phyloP scores from a whole-genome alignment of 2,113 vertebrate species.

The Falcunculus frontatus region DNA sequence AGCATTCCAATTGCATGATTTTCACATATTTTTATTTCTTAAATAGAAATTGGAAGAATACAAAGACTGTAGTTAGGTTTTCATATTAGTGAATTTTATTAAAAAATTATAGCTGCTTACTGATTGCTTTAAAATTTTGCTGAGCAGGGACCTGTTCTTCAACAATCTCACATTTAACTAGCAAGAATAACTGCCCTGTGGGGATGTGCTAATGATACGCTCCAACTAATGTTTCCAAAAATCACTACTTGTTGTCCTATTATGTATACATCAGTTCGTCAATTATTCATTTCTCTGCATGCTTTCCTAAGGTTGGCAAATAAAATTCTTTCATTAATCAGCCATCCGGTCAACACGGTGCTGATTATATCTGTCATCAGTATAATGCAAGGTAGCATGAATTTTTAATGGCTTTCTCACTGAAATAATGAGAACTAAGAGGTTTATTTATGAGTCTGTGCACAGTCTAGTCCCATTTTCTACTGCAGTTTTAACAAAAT shows the following conservation, averaged over 20 bases:
- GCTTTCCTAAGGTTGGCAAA: slow-evolving; percentile 37
- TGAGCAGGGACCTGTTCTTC: neutral
- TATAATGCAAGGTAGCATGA: slow-evolving; percentile 51
- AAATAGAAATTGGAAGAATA: neutral
- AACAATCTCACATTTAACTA: neutral
- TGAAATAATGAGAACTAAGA: slow-evolving; percentile 60
- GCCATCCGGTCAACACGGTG: slow-evolving; percentile 35
- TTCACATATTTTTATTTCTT: neutral
- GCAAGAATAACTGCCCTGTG: slow-evolving; percentile 18
- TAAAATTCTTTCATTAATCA: slow-evolving; percentile 61
- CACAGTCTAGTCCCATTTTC: neutral
- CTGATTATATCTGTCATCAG: slow-evolving; percentile 50
- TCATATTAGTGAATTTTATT: neutral
- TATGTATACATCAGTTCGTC: slow-evolving; percentile 30
- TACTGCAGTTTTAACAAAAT: neutral
- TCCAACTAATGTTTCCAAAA: slow-evolving; percentile 49
- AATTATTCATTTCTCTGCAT: slow-evolving; percentile 59
- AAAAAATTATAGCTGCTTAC: neutral
- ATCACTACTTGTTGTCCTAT: slow-evolving; percentile 41
- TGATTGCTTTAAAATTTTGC: neutral
- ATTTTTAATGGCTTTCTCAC: slow-evolving; percentile 54
- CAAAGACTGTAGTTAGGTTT: neutral
- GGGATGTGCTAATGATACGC: slow-evolving; percentile 29
- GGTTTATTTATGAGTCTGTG: slow-evolving; percentile 22
- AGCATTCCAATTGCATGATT: neutral